Conservation (phyloP, 2,888 invertebrate species). For the Suillia variegata region DNA sequence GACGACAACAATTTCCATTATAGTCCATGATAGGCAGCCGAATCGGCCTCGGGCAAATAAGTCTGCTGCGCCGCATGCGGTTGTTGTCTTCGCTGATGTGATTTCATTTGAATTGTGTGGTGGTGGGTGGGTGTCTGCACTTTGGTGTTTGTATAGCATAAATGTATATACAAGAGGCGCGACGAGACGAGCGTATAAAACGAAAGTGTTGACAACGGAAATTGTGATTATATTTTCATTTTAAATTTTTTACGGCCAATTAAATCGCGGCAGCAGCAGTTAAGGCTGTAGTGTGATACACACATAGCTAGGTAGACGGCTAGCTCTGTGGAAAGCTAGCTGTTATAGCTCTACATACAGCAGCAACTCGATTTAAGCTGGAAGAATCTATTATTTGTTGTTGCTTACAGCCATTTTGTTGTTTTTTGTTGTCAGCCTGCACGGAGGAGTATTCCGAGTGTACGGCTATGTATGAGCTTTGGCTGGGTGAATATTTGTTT, state of each 20-base stretch:
- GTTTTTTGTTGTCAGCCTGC: no score
- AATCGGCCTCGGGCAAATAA: constrained; percentile 26
- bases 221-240: constrained; percentile 61
- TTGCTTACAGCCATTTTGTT: no score
- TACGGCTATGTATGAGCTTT: no score
- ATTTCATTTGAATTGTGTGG: background rate
- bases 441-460: no score
- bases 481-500: no score
- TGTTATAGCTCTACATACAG: no score
- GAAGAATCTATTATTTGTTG: no score
- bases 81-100: background rate
- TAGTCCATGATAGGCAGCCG: background rate
- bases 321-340: no score
- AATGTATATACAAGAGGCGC: background rate
- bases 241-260: constrained; percentile 62
- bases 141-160: background rate
- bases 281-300: no score
- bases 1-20: constrained; percentile 19
- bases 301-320: no score
- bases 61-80: constrained; percentile 20
- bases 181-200: background rate
- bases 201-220: constrained; percentile 38
- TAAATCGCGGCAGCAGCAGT: constrained; percentile 54
- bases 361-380: no score
- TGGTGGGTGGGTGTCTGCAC: no score